Evolutionary conservation across 2,888 invertebrate species (phyloP).

Genomic region (Buathra laborator): DNA sequence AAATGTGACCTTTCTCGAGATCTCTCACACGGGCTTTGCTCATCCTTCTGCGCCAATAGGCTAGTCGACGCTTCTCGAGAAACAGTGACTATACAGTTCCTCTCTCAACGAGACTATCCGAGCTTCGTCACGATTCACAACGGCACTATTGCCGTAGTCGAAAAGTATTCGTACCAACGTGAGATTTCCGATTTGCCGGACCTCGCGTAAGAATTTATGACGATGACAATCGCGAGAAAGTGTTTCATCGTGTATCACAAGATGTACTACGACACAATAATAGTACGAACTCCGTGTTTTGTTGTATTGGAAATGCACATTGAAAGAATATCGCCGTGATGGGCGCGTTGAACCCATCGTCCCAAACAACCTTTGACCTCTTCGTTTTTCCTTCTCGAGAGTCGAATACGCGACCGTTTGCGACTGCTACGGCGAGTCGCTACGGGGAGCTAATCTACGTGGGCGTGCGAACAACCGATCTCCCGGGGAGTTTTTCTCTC

Average conservation of each 20-base stretch:
- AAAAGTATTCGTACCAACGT: constrained; percentile 31
- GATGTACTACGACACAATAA: background rate
- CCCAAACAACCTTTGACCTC: constrained; percentile 51
- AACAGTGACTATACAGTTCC: background rate
- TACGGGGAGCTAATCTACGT: constrained; percentile 18
- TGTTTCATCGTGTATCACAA: constrained; percentile 39
- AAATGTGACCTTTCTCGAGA: constrained; percentile 24
- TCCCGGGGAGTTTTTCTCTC: constrained; percentile 23
- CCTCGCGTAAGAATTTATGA: constrained; percentile 41
- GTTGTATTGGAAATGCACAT: constrained; percentile 16
- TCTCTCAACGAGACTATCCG: background rate
- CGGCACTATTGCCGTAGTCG: background rate
- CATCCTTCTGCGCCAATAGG: background rate
- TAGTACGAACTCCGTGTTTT: background rate
- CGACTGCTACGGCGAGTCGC: constrained; percentile 4
- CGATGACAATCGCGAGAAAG: constrained; percentile 60
- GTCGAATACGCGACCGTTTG: constrained; percentile 19
- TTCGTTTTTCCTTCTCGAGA: constrained; percentile 26
- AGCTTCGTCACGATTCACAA: background rate
- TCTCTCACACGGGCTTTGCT: background rate
- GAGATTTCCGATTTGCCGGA: constrained; percentile 42
- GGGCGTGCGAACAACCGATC: constrained; percentile 37
- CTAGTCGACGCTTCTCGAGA: background rate
- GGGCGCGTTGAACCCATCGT: constrained; percentile 35
- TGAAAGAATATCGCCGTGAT: constrained; percentile 40